Percentiles rank a stretch among this genome's conserved stretches.
These are phyloP conservation scores for Temnothorax nylanderi DNA, from an alignment of 1,140 invertebrate species.

Conservation along the genomic window DNA sequence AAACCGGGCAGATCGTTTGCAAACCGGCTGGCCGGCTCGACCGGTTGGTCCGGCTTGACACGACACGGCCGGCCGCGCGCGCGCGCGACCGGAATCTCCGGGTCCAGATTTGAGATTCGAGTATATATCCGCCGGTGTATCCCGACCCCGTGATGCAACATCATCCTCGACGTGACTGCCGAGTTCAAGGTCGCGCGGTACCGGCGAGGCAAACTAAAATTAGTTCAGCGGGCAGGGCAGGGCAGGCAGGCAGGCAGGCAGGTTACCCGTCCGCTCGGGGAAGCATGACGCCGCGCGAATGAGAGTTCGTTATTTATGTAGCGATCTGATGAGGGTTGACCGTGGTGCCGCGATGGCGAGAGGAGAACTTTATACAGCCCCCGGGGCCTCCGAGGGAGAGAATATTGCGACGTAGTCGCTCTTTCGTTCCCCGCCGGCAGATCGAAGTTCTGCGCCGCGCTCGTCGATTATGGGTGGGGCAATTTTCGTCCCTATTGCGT, in stretches of 20 bases:
- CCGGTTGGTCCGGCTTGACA: not conserved
- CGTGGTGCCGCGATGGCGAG: not conserved
- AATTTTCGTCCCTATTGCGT: conserved; percentile 29
- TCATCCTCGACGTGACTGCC: conserved; percentile 26
- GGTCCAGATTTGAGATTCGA: not conserved
- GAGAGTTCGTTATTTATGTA: conserved; percentile 52
- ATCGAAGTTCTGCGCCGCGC: not conserved
- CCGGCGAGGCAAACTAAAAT: conserved; percentile 39
- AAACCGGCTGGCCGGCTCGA: not conserved
- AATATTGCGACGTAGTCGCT: conserved; percentile 26
- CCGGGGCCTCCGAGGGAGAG: not conserved
- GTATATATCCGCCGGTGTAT: not conserved
- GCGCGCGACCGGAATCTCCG: conserved; percentile 29
- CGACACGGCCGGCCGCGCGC: not conserved
- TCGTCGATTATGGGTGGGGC: conserved; percentile 6
- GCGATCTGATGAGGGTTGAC: conserved; percentile 13
- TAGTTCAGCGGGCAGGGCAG: conserved; percentile 9
- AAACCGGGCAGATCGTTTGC: conserved; percentile 20
- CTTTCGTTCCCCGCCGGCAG: not conserved
- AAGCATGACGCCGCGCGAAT: conserved; percentile 9
- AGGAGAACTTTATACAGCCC: not conserved
- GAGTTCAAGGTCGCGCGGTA: conserved; percentile 49
- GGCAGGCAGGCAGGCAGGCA: no score
- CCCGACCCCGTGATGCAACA: not conserved
- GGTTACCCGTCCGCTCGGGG: conserved; percentile 21